phyloP scores from a whole-genome alignment of 30 jellyfish, hydroid and myxozoan genomes.

The Rhopilema esculentum region DNA sequence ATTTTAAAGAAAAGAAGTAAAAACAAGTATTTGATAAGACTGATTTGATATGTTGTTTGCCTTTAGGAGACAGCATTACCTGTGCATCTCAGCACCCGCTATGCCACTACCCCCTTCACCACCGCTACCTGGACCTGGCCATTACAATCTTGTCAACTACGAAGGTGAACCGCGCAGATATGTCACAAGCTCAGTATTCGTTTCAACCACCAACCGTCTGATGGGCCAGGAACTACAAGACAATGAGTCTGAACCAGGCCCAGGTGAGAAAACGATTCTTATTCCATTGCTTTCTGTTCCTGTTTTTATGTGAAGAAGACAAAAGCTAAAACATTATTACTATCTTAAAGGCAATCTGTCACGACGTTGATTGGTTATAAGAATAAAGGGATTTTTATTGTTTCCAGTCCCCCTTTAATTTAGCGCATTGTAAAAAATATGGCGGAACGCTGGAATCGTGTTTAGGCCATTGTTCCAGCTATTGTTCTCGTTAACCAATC shows the following conservation, averaged over 20 bases:
- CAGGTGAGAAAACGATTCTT: slow-evolving; percentile 35
- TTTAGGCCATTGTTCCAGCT: no score
- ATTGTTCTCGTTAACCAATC: no score
- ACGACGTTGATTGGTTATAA: no score
- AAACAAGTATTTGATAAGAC: no score
- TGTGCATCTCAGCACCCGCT: slow-evolving; percentile 93
- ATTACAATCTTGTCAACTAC: slow-evolving; percentile 87
- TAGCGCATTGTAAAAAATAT: no score
- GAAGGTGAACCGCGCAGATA: slow-evolving; percentile 69
- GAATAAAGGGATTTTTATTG: no score
- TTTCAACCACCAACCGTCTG: slow-evolving; percentile 80
- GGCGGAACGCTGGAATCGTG: no score
- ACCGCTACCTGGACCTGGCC: slow-evolving; percentile 98
- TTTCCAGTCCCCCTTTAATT: no score
- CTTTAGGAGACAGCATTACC: slow-evolving; percentile 86
- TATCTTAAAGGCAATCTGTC: no score
- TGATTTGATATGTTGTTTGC: no score
- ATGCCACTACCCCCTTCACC: slow-evolving; percentile 90
- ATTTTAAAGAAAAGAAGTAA: no score
- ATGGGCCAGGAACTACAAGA: slow-evolving; percentile 5
- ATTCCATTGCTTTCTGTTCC: not conserved
- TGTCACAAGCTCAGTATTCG: slow-evolving; percentile 90
- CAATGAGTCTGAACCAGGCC: slow-evolving; percentile 51
- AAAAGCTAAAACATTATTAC: not conserved
- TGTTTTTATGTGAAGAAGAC: not conserved